Conservation (phyloP, 2,888 invertebrate species). For the Microplitis deprimator region DNA sequence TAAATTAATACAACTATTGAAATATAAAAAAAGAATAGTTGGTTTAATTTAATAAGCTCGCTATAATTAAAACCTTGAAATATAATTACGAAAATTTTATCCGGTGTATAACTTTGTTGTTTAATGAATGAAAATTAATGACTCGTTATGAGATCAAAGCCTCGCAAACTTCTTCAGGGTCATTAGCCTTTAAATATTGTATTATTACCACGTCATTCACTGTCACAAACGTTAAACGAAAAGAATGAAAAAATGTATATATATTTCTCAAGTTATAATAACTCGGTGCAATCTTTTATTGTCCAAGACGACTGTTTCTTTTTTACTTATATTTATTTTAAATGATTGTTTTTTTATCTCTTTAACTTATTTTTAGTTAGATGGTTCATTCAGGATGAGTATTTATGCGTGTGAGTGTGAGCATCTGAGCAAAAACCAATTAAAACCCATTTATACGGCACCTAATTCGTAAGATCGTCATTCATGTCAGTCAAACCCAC, state of each 20-base stretch:
- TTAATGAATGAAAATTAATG: constrained; percentile 11
- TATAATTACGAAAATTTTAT: constrained; percentile 4
- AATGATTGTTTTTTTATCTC: background rate
- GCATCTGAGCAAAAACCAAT: constrained; percentile 57
- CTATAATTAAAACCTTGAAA: background rate
- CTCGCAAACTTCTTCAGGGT: constrained; percentile 7
- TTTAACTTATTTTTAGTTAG: constrained; percentile 28
- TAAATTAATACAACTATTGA: background rate
- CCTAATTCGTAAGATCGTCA: constrained; percentile 60
- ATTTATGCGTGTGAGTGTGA: constrained; percentile 17
- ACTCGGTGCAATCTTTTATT: constrained; percentile 28
- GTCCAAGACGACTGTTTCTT: background rate
- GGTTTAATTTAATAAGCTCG: background rate
- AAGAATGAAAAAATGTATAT: constrained; percentile 1
- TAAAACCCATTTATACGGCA: constrained; percentile 67
- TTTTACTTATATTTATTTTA: constrained; percentile 9
- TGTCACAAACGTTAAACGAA: constrained; percentile 22
- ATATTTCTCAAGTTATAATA: constrained; percentile 16
- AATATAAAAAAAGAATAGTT: background rate
- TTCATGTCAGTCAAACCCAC: constrained; percentile 52
- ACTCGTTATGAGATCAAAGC: background rate
- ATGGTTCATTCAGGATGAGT: constrained; percentile 3
- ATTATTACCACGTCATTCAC: constrained; percentile 26
- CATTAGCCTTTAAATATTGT: constrained; percentile 11
- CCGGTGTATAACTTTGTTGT: constrained; percentile 3